Base-by-base conservation (phyloP, 2,113 vertebrate genomes). In the Cariama cristata region DNA sequence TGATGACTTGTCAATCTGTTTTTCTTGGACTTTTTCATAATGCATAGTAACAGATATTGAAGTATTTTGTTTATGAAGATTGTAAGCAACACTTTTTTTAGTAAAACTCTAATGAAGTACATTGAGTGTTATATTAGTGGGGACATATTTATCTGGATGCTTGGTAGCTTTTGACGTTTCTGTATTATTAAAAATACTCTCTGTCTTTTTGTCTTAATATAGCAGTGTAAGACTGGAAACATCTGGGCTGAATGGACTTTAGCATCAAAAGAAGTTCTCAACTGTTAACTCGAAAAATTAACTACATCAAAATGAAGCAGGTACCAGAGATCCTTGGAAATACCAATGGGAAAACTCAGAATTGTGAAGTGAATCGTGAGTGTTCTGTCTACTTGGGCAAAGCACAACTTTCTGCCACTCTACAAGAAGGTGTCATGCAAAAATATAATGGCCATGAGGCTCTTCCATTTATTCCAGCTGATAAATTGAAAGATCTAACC, bases 261-360 rank as follows among this genome's bases (percentile, higher is more conserved):
- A 97, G 97, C 97, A 90, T 98, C 98, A 99, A 98, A 97, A 99
- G 98, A 93, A 98, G 98, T 88, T 98, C 99, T 92, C 97, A 99
- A 96, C 98, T 99, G 91, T 98, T 98, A 53, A 98, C 99, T 97
- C 98, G 98, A 55, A 99, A 99, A 97, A 98, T 98, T 86, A 98
- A 97, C 97, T 99, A 98, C 32, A 90, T 99, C 94, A 99, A 98
- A 98, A 99, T 99, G 99, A 99, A 99, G 98, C 99, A 99, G 98
- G 98, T 98, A 5, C 98, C 99, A 5, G 99, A 99, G 84, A 97
- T 98, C 92, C 98, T 99, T 12, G 98, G 99, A 86, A 97, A 63
- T 62, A 21, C 97, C 27, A 98, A 98, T 6, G 98, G 98, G 49
- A 99, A 99, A 94, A 91, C 98, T 47, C 98, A 98, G 42, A 98